Conservation (phyloP, 2,113 vertebrate species). For the Rhabdomys dilectus region DNA sequence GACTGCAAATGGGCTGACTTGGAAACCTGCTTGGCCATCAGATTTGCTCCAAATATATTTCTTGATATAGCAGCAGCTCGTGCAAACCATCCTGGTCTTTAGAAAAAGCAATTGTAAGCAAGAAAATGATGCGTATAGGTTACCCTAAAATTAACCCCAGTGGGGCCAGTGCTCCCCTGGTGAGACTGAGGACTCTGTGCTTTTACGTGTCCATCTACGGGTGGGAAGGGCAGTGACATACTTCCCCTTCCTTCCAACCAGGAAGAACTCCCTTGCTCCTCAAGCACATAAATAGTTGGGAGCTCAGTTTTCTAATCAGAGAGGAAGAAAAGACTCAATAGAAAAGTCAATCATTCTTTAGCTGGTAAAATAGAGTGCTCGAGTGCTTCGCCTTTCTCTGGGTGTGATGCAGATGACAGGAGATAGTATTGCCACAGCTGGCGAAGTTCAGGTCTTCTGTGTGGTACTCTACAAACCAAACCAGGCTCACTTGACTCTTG, state of each 20-base stretch:
- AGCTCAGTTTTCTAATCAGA: neutral
- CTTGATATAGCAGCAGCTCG: neutral
- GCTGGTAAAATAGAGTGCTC: neutral
- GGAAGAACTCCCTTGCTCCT: neutral
- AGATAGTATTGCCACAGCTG: neutral
- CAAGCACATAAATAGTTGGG: neutral
- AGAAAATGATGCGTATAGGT: neutral
- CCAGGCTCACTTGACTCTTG: neutral
- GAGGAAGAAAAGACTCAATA: neutral
- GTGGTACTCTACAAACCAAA: neutral
- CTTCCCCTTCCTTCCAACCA: neutral
- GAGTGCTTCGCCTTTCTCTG: neutral
- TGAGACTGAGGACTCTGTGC: neutral
- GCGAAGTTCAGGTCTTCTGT: neutral
- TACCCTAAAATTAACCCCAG: neutral
- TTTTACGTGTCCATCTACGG: too few relatives aligned
- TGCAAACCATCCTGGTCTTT: neutral
- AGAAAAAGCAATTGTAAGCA: neutral
- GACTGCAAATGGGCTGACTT: neutral
- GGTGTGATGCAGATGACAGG: neutral
- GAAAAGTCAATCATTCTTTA: neutral
- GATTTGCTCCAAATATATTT: slow-evolving; percentile 46
- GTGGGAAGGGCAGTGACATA: neutral
- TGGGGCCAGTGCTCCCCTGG: neutral
- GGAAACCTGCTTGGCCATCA: slow-evolving; percentile 32